Evolutionary conservation across 2,888 invertebrate species (phyloP), one percentile per base, ranked within the genome.

Genomic region (Agonopterix arenella): DNA sequence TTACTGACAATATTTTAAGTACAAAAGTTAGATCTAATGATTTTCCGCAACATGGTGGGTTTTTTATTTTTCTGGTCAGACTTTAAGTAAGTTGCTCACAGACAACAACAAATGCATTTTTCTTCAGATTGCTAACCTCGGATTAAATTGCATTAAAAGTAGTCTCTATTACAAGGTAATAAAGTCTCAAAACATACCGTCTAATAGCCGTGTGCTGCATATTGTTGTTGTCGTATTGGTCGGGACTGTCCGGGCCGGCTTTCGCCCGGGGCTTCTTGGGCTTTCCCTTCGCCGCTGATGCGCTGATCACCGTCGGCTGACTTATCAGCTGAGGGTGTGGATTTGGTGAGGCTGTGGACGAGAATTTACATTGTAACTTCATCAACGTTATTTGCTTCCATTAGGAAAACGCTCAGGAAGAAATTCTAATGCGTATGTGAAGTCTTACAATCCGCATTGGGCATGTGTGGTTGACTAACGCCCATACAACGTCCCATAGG

Each of bases 231-330:
- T 91, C 90, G 44, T 80, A 83, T 43, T 88, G 86, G 45, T 91
- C 93, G 0, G 94, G 94, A 70, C 94, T 94, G 69, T 93, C 93
- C 43, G 93, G 74, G 44, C 89, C 90, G 52, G 89, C 89, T 60
- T 92, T 92, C 46, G 91, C 91, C 49, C 94, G 94, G 59, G 95
- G 91, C 78, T 96, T 96, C 79, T 93, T 93, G 60, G 94, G 93
- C 76, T 93, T 93, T 58, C 91, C 91, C 65, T 92, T 93, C 10
- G 90, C 77, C 55, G 93, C 90, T 40, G 93, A 90, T 36, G 93
- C 89, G 7, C 92, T 92, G 66, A 96, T 96, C 47, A 96, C 95
- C 3, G 96, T 96, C 1, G 96, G 96, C 73, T 96, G 96, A 60
- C 94, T 94, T 58, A 96, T 93, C 78, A 96, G 89, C 77, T 95